Percentiles rank a stretch among this genome's conserved stretches.
Conservation (phyloP, 2,888 invertebrate species). For the Gortyna flavago region DNA sequence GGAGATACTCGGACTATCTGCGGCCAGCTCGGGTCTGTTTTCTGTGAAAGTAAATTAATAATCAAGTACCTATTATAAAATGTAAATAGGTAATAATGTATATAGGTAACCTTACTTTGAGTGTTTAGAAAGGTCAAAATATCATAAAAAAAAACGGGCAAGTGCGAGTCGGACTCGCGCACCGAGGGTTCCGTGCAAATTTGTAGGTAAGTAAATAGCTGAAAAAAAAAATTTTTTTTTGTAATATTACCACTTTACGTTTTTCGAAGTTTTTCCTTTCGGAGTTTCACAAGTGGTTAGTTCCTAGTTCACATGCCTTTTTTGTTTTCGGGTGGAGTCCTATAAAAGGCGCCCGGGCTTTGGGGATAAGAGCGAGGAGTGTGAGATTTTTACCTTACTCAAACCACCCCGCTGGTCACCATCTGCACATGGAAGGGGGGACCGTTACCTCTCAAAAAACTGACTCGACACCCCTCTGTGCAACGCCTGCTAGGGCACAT, state of each 20-base stretch:
- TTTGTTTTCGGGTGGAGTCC: not conserved
- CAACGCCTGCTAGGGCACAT: not conserved
- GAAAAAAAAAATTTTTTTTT: no score
- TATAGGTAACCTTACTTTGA: no score
- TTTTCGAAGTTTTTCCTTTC: no score
- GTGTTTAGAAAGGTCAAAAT: no score
- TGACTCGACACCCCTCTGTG: not conserved
- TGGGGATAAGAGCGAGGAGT: not conserved
- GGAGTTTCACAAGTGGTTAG: not conserved
- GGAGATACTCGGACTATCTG: constrained; percentile 96
- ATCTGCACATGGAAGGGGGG: not conserved
- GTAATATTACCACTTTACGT: no score
- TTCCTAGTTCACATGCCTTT: not conserved
- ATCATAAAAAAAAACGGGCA: no score
- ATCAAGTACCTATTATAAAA: no score
- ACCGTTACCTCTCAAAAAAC: not conserved
- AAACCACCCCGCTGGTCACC: no score
- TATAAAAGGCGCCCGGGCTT: not conserved
- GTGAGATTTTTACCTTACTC: not conserved
- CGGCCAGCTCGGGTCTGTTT: constrained; percentile 98
- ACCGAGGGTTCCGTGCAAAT: no score
- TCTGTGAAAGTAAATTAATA: constrained; percentile 79
- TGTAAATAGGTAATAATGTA: no score
- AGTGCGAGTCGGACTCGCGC: no score
- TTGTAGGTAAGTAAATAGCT: no score